These are phyloP conservation scores for Platichthys stellatus DNA, from an alignment of 2,113 vertebrate genomes.

Conservation along the genomic window DNA sequence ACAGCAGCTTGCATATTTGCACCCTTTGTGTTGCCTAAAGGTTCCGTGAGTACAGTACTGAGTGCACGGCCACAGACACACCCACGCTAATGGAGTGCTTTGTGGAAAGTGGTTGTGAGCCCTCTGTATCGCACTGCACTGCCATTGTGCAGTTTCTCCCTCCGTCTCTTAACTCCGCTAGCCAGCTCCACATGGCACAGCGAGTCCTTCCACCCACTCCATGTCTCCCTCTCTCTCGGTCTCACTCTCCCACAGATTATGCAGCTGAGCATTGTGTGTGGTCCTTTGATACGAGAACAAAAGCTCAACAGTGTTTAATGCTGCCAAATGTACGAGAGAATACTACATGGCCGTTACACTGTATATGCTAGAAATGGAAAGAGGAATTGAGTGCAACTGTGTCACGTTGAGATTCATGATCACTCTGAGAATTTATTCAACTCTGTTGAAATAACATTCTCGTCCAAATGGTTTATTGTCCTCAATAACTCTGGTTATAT, in stretches of 20 bases:
- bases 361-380: constrained; percentile 47
- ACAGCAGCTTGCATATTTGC: constrained; percentile 25
- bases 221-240: constrained; percentile 43
- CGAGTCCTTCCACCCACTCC: constrained; percentile 72
- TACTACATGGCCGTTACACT: constrained; percentile 32
- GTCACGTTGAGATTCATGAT: constrained; percentile 6
- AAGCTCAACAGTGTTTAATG: constrained; percentile 58
- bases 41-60: constrained; percentile 47
- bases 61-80: constrained; percentile 56
- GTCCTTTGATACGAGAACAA: constrained; percentile 69
- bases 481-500: background rate
- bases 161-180: constrained; percentile 33
- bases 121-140: constrained; percentile 45
- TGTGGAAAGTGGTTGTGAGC: constrained; percentile 63
- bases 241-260: constrained; percentile 54
- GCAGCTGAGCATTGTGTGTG: constrained; percentile 71
- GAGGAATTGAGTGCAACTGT: constrained; percentile 23
- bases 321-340: constrained; percentile 57
- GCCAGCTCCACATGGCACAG: constrained; percentile 72
- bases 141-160: constrained; percentile 49
- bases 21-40: constrained; percentile 24
- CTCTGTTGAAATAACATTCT: background rate
- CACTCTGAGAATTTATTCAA: background rate
- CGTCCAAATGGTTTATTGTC: constrained; percentile 1
- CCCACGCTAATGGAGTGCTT: constrained; percentile 70